A percentile compares a stretch with the other conserved stretches of the same genome.
Evolutionary conservation across 2,888 invertebrate species (phyloP).

Genomic region (Taphrorychus bicolor): DNA sequence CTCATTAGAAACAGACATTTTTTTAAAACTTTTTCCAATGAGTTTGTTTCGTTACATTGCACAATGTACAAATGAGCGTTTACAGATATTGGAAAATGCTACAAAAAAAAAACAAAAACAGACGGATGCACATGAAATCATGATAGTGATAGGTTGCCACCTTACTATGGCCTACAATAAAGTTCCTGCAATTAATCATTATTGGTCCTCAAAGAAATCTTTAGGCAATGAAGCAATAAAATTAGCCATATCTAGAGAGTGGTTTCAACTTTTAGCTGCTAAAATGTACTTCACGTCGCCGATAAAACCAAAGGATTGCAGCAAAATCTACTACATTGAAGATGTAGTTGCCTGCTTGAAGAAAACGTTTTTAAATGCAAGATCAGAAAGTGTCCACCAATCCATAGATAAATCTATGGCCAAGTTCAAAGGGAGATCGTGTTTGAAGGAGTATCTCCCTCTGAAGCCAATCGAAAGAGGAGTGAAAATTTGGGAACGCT

Average conservation of each 20-base stretch:
- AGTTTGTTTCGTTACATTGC: conserved; percentile 16
- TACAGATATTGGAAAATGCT: conserved; percentile 8
- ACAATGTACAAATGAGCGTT: conserved; percentile 21
- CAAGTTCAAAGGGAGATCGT: conserved; percentile 36
- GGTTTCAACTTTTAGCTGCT: conserved; percentile 15
- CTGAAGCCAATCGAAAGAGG: conserved; percentile 41
- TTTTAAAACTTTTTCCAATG: conserved; percentile 18
- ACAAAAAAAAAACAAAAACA: conserved; percentile 4
- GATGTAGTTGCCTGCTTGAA: conserved; percentile 27
- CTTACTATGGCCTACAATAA: conserved; percentile 21
- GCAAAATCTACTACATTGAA: conserved; percentile 19
- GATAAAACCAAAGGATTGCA: conserved; percentile 13
- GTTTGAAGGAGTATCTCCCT: conserved; percentile 35
- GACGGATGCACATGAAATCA: conserved; percentile 16
- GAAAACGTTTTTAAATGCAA: conserved; percentile 9
- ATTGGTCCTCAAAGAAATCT: conserved; percentile 18
- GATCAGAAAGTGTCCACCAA: conserved; percentile 17
- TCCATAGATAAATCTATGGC: conserved; percentile 35
- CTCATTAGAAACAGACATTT: conserved; percentile 13
- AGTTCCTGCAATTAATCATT: conserved; percentile 8
- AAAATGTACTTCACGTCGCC: conserved; percentile 19
- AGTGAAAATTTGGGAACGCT: conserved; percentile 36
- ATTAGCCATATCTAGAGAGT: conserved; percentile 10
- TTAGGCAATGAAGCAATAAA: conserved; percentile 21
- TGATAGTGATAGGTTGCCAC: conserved; percentile 14